These are phyloP conservation scores for Eubasilissa splendida DNA, from an alignment of 2,888 invertebrate species.

Conservation along the genomic window DNA sequence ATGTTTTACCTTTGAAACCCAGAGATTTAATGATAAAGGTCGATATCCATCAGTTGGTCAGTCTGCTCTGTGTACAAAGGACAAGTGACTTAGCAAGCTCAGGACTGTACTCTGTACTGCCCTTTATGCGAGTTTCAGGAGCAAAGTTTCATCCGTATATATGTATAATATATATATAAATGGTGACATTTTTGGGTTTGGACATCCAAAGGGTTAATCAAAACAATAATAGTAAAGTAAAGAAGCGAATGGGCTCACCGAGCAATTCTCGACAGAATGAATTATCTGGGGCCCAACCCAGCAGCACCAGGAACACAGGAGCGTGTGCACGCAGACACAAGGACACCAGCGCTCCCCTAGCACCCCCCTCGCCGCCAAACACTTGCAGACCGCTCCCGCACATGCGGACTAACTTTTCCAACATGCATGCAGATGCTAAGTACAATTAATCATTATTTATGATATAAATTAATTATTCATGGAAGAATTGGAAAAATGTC, in stretches of 20 bases:
- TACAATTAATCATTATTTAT: constrained; percentile 52
- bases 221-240: constrained; percentile 16
- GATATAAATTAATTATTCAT: not conserved
- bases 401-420: constrained; percentile 54
- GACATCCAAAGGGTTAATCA: too few relatives aligned
- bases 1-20: too few relatives aligned
- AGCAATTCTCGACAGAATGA: constrained; percentile 53
- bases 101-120: too few relatives aligned
- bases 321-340: constrained; percentile 64
- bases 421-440: constrained; percentile 52
- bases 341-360: constrained; percentile 61
- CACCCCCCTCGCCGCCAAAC: constrained; percentile 45
- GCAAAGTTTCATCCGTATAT: too few relatives aligned
- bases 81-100: too few relatives aligned
- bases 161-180: too few relatives aligned
- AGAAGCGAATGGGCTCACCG: constrained; percentile 43
- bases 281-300: constrained; percentile 57
- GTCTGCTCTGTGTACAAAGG: too few relatives aligned
- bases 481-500: too few relatives aligned
- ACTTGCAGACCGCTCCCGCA: constrained; percentile 49
- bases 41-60: too few relatives aligned
- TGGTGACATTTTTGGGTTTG: too few relatives aligned
- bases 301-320: constrained; percentile 65
- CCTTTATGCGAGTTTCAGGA: too few relatives aligned
- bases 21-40: too few relatives aligned